phyloP scores from a whole-genome alignment of 1,140 invertebrate genomes.

The Lethrus apterus region DNA sequence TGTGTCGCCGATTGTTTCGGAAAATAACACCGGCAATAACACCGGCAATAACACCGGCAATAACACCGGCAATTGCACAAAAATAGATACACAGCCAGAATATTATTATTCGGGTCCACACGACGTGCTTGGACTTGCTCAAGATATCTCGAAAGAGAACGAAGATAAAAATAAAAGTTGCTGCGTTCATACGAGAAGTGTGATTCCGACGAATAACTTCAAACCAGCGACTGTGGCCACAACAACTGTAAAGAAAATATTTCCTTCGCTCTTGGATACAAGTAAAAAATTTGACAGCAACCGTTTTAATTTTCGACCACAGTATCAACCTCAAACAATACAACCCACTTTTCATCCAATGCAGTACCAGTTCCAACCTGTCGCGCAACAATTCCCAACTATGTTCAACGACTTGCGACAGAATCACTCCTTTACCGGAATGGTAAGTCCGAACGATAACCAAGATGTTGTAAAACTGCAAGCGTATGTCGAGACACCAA shows the following conservation, averaged over 20 bases:
- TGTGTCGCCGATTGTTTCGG: background rate
- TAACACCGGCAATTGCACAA: background rate
- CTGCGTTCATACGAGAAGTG: too few relatives aligned
- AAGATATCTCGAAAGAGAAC: conserved; percentile 4
- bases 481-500: background rate
- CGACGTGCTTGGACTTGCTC: conserved; percentile 4
- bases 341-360: background rate
- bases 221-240: background rate
- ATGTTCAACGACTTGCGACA: too few relatives aligned
- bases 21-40: background rate
- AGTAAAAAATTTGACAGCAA: too few relatives aligned
- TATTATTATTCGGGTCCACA: conserved; percentile 7
- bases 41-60: background rate
- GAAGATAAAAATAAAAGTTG: too few relatives aligned
- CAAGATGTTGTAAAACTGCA: conserved; percentile 4
- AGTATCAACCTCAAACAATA: background rate
- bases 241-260: too few relatives aligned
- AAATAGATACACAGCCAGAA: too few relatives aligned
- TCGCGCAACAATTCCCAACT: too few relatives aligned
- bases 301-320: too few relatives aligned
- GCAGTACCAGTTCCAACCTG: background rate
- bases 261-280: too few relatives aligned
- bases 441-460: too few relatives aligned
- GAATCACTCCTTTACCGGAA: too few relatives aligned
- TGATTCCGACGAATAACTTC: background rate